Conservation (phyloP, 2,888 invertebrate genomes). For the Apamea monoglypha region DNA sequence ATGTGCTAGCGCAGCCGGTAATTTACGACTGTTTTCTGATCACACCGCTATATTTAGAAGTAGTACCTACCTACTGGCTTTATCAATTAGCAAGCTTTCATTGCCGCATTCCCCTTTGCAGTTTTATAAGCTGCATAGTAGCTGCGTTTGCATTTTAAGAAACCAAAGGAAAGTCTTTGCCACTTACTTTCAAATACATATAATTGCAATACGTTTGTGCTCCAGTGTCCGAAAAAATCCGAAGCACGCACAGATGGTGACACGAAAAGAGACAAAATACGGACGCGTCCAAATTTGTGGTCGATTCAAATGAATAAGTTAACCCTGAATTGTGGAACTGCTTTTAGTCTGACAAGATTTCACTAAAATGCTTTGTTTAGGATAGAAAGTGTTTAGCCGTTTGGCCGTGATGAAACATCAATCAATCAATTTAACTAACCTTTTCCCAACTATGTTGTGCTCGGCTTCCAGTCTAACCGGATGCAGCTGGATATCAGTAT, state of each 20-base stretch:
- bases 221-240: slow-evolving; percentile 75
- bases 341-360: slow-evolving; percentile 75
- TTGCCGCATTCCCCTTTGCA: slow-evolving; percentile 75
- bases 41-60: slow-evolving; percentile 72
- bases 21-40: slow-evolving; percentile 74
- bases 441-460: background rate
- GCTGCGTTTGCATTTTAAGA: slow-evolving; percentile 53
- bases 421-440: background rate
- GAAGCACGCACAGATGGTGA: slow-evolving; percentile 80
- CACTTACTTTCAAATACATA: slow-evolving; percentile 75
- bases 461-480: background rate
- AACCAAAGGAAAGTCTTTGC: slow-evolving; percentile 74
- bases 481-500: background rate
- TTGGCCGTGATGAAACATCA: slow-evolving; percentile 28
- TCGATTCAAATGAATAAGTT: slow-evolving; percentile 51
- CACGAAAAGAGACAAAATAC: slow-evolving; percentile 74
- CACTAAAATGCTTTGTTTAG: slow-evolving; percentile 71
- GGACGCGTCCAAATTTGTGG: slow-evolving; percentile 59
- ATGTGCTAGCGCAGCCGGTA: slow-evolving; percentile 72
- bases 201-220: slow-evolving; percentile 71
- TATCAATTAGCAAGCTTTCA: slow-evolving; percentile 72
- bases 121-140: slow-evolving; percentile 57
- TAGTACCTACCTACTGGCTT: slow-evolving; percentile 52
- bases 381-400: slow-evolving; percentile 58
- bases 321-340: slow-evolving; percentile 75